phyloP scores from a whole-genome alignment of 2,113 vertebrate genomes.

The Hassar affinis region DNA sequence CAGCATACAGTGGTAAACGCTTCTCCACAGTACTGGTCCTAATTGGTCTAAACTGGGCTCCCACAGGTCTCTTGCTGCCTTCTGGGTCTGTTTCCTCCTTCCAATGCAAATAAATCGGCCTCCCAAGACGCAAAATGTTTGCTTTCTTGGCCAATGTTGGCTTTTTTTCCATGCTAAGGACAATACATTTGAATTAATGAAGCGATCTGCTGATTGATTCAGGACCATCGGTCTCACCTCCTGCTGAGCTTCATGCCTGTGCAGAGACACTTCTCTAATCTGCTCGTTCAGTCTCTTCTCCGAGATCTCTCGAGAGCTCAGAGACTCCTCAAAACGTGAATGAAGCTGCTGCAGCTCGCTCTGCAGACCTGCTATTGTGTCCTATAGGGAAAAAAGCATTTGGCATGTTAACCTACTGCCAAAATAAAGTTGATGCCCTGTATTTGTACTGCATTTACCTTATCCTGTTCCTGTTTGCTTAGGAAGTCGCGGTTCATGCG shows the following conservation, averaged over 20 bases:
- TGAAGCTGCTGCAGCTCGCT: conserved; percentile 66
- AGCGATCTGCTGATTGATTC: conserved; percentile 11
- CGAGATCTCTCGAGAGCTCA: conserved; percentile 62
- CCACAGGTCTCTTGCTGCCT: conserved; percentile 55
- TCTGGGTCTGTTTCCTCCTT: conserved; percentile 67
- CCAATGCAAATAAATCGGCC: conserved; percentile 83
- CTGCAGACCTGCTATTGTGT: conserved; percentile 46
- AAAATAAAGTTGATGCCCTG: background rate
- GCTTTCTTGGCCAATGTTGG: background rate
- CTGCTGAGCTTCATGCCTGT: conserved; percentile 58
- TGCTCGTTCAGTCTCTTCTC: conserved; percentile 62
- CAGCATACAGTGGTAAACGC: conserved; percentile 61
- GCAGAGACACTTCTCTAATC: conserved; percentile 64
- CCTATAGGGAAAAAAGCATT: conserved; percentile 53
- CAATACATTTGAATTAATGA: conserved; percentile 34
- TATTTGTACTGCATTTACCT: conserved; percentile 65
- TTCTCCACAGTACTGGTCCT: conserved; percentile 61
- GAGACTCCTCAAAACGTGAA: conserved; percentile 70
- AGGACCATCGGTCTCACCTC: conserved; percentile 60
- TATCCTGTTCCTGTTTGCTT: conserved; percentile 69
- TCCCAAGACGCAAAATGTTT: conserved; percentile 32
- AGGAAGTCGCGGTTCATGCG: conserved; percentile 66
- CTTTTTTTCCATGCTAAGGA: conserved; percentile 22
- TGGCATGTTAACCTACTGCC: background rate
- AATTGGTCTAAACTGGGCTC: conserved; percentile 68